Percentiles rank a stretch among this genome's conserved stretches.
phyloP scores from a whole-genome alignment of 2,113 vertebrate genomes.

The Blennius ocellaris region DNA sequence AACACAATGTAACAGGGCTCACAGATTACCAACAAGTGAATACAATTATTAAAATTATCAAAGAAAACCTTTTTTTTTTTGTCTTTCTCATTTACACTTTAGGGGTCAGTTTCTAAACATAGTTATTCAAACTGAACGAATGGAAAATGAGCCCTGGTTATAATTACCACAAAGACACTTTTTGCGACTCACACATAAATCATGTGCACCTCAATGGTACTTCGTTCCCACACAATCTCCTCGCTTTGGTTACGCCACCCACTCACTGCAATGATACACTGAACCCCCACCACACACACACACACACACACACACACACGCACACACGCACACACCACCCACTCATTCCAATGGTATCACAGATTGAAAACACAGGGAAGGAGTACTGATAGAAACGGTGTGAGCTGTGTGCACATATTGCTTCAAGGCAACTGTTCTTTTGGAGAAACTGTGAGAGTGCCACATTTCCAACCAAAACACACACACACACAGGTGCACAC shows the following conservation, averaged over 20 bases:
- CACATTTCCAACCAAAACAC: conserved; percentile 56
- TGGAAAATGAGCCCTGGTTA: conserved; percentile 14
- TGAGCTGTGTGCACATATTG: conserved; percentile 60
- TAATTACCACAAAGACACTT: conserved; percentile 54
- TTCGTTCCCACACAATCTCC: conserved; percentile 77
- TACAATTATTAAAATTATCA: not conserved
- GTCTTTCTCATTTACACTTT: conserved; percentile 26
- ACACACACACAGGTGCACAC: conserved; percentile 37
- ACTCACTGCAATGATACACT: conserved; percentile 67
- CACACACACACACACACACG: not conserved
- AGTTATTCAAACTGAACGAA: too few species aligned
- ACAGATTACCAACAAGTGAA: too few species aligned
- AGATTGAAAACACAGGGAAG: conserved; percentile 65
- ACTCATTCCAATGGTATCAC: conserved; percentile 65
- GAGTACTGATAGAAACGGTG: conserved; percentile 52
- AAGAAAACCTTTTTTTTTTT: not conserved
- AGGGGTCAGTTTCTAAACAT: not conserved
- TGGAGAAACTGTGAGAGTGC: conserved; percentile 42
- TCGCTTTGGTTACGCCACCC: conserved; percentile 76
- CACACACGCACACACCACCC: conserved; percentile 61
- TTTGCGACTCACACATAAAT: conserved; percentile 47
- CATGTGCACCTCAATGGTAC: conserved; percentile 71
- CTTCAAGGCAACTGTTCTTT: conserved; percentile 73
- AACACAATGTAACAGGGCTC: too few species aligned
- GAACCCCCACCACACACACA: conserved; percentile 28